Conservation (phyloP, 2,113 vertebrate genomes). For the Tapirus terrestris region DNA sequence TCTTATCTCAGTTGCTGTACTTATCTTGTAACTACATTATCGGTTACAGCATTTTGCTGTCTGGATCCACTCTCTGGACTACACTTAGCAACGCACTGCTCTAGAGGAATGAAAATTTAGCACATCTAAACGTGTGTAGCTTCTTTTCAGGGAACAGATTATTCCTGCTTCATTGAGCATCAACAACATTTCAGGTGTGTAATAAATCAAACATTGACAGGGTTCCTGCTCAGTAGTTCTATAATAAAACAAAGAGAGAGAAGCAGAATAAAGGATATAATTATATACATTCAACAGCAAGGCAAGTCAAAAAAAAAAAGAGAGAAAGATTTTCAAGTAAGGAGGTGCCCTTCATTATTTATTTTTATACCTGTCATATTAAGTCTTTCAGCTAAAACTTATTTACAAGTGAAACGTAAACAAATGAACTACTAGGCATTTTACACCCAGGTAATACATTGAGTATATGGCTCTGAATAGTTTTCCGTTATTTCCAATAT, state of each 20-base stretch:
- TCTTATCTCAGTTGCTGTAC: background rate
- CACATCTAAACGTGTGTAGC: background rate
- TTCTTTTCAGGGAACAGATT: slow-evolving; percentile 48
- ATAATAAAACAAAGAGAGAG: background rate
- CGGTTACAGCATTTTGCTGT: background rate
- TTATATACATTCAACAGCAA: background rate
- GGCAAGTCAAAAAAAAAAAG: background rate
- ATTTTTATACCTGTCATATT: background rate
- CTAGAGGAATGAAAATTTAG: background rate
- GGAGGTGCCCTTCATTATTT: background rate
- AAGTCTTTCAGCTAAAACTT: background rate
- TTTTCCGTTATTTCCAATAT: background rate
- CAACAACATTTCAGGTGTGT: slow-evolving; percentile 35
- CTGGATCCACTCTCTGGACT: too few species aligned
- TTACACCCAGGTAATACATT: background rate
- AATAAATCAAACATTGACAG: slow-evolving; percentile 60
- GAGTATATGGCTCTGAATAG: background rate
- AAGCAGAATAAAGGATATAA: slow-evolving; percentile 23
- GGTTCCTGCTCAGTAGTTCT: slow-evolving; percentile 34
- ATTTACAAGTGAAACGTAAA: slow-evolving; percentile 10
- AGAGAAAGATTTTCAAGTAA: background rate
- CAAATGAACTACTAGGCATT: background rate
- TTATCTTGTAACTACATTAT: background rate
- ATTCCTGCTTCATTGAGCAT: slow-evolving; percentile 55
- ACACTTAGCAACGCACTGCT: background rate